A percentile compares a stretch with the other conserved stretches of the same genome.
Conservation (phyloP, 2,888 invertebrate genomes). For the Cheilosia soror region DNA sequence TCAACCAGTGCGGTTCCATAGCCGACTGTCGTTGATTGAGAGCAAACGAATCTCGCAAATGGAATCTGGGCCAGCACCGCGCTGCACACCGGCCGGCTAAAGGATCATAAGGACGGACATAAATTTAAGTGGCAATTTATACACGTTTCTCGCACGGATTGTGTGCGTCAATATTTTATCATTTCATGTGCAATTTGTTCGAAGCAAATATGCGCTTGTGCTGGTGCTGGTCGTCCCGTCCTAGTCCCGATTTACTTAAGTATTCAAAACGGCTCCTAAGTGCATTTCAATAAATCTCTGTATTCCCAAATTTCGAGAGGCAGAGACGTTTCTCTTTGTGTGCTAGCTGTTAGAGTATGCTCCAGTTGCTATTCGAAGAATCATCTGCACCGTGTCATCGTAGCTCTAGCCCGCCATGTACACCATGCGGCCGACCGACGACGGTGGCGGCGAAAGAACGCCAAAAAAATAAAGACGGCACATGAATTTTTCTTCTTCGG, state of each 20-base stretch:
- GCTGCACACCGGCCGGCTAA: slow-evolving; percentile 6
- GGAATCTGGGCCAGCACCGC: slow-evolving; percentile 20
- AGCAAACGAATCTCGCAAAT: slow-evolving; percentile 51
- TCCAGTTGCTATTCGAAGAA: slow-evolving; percentile 25
- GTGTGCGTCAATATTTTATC: slow-evolving; percentile 74
- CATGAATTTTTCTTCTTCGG: slow-evolving; percentile 53
- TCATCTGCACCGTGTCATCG: slow-evolving; percentile 60
- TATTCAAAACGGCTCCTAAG: slow-evolving; percentile 74
- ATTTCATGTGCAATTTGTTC: slow-evolving; percentile 75
- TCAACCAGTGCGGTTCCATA: slow-evolving; percentile 63
- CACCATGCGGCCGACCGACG: slow-evolving; percentile 4
- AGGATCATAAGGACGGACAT: slow-evolving; percentile 63
- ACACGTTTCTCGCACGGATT: slow-evolving; percentile 67
- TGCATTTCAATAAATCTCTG: slow-evolving; percentile 75
- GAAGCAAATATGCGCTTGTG: slow-evolving; percentile 21
- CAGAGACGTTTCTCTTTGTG: slow-evolving; percentile 23
- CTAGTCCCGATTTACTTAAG: slow-evolving; percentile 62
- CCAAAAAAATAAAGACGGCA: slow-evolving; percentile 17
- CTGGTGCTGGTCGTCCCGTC: not conserved
- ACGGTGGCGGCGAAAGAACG: not conserved
- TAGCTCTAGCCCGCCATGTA: slow-evolving; percentile 12
- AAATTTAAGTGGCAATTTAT: slow-evolving; percentile 74
- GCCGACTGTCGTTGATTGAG: slow-evolving; percentile 70
- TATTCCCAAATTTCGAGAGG: slow-evolving; percentile 59
- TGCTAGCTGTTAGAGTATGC: slow-evolving; percentile 10